Conservation (phyloP, 30 jellyfish, hydroid and myxozoan genomes). For the Cassiopea andromeda region DNA sequence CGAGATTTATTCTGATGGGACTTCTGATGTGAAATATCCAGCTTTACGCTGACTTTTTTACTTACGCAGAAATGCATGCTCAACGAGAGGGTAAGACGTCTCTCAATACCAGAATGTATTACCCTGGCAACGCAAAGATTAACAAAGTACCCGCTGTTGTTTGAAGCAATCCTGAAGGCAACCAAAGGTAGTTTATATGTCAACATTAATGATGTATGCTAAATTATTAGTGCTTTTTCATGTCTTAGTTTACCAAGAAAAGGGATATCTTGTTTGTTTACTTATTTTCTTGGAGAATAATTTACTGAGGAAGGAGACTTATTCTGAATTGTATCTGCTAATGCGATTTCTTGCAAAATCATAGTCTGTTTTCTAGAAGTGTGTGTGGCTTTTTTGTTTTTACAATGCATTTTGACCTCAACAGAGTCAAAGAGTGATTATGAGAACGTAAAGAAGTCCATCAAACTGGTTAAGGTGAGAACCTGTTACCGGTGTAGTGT, state of each 20-base stretch:
- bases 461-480: conserved; percentile 70
- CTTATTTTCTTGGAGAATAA: too few species aligned
- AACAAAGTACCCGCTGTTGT: conserved; percentile 93
- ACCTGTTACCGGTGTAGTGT: neutral
- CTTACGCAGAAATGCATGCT: conserved; percentile 80
- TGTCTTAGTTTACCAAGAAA: neutral
- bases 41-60: neutral
- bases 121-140: conserved; percentile 94
- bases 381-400: neutral
- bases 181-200: conserved; percentile 76
- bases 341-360: neutral
- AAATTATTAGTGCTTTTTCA: neutral
- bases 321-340: too few species aligned
- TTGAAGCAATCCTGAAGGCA: conserved; percentile 91
- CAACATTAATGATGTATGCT: too few species aligned
- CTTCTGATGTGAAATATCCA: neutral
- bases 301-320: too few species aligned
- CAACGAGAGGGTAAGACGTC: conserved; percentile 82
- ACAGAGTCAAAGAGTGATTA: conserved; percentile 91
- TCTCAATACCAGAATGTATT: conserved; percentile 96
- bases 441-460: conserved; percentile 71
- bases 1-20: too few species aligned
- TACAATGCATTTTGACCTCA: neutral
- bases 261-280: too few species aligned
- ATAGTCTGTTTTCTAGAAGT: neutral